Evolutionary conservation across 2,888 invertebrate species (phyloP).

Genomic region (Pocota personata): DNA sequence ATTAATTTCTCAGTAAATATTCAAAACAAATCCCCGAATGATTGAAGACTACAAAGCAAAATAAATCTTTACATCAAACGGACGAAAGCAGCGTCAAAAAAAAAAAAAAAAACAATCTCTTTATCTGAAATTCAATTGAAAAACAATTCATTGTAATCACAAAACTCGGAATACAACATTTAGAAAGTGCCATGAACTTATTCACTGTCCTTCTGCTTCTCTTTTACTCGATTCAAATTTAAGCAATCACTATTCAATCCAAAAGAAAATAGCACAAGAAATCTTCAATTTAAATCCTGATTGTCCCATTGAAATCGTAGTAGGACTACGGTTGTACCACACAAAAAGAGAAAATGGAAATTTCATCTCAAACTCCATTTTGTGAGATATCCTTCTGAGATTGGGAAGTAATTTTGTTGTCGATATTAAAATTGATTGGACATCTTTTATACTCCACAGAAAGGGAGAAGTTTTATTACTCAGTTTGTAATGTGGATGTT

Average conservation of each 20-base stretch:
- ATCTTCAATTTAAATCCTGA: constrained; percentile 35
- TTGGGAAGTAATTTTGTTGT: constrained; percentile 38
- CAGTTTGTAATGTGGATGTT: neutral
- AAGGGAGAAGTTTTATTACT: neutral
- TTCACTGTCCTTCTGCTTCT: neutral
- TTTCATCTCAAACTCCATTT: constrained; percentile 35
- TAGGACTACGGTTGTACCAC: neutral
- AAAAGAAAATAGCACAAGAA: constrained; percentile 15
- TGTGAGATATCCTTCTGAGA: constrained; percentile 25
- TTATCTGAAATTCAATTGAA: constrained; percentile 36
- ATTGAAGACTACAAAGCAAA: neutral
- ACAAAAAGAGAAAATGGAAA: constrained; percentile 15
- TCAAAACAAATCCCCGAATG: neutral
- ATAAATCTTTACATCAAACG: neutral
- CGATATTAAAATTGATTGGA: constrained; percentile 48
- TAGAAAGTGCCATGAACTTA: constrained; percentile 4
- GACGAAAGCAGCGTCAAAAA: neutral
- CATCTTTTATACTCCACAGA: neutral
- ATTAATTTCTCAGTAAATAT: neutral
- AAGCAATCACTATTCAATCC: constrained; percentile 26
- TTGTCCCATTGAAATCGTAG: constrained; percentile 39
- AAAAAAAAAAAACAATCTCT: neutral
- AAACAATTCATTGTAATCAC: constrained; percentile 38
- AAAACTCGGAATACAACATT: constrained; percentile 2
- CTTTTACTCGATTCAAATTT: constrained; percentile 23